A percentile compares a stretch with the other conserved stretches of the same genome.
phyloP scores from a whole-genome alignment of 2,797 vertebrate genomes.

The Harpagifer antarcticus region DNA sequence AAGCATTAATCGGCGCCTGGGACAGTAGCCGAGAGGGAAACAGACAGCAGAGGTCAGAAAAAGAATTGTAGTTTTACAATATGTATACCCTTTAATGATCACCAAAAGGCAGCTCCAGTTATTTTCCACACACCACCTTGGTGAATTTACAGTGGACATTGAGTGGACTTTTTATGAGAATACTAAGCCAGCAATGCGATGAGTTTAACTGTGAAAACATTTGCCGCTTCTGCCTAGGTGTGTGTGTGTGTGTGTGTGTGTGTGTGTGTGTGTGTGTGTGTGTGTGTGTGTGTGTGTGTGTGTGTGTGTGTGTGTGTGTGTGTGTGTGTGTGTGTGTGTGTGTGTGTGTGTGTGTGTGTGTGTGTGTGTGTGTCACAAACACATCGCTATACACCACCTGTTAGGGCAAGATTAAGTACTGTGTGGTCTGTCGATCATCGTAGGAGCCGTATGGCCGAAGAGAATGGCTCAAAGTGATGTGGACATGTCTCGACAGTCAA shows the following conservation, averaged over 20 bases:
- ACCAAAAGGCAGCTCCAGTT: constrained; percentile 41
- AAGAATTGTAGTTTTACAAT: constrained; percentile 10
- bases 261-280: constrained; percentile 34
- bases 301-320: constrained; percentile 35
- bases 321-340: constrained; percentile 23
- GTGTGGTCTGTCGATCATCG: constrained; percentile 68
- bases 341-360: constrained; percentile 38
- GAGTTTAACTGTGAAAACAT: constrained; percentile 56
- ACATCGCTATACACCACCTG: constrained; percentile 72
- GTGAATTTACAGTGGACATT: constrained; percentile 47
- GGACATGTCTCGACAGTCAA: constrained; percentile 63
- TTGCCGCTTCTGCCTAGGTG: constrained; percentile 34
- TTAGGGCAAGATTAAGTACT: constrained; percentile 45
- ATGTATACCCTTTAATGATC: constrained; percentile 24
- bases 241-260: constrained; percentile 22
- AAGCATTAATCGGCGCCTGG: constrained; percentile 33
- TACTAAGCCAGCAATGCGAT: constrained; percentile 48
- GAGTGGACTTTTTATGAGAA: constrained; percentile 61
- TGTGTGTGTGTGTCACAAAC: constrained; percentile 49
- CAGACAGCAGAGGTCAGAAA: constrained; percentile 18
- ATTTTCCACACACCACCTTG: constrained; percentile 39
- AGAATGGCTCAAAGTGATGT: constrained; percentile 57
- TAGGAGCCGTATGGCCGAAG: constrained; percentile 26
- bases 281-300: constrained; percentile 31
- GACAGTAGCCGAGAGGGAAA: not conserved